Base-by-base conservation (phyloP, 2,113 vertebrate species). In the Coryphaenoides rupestris region DNA sequence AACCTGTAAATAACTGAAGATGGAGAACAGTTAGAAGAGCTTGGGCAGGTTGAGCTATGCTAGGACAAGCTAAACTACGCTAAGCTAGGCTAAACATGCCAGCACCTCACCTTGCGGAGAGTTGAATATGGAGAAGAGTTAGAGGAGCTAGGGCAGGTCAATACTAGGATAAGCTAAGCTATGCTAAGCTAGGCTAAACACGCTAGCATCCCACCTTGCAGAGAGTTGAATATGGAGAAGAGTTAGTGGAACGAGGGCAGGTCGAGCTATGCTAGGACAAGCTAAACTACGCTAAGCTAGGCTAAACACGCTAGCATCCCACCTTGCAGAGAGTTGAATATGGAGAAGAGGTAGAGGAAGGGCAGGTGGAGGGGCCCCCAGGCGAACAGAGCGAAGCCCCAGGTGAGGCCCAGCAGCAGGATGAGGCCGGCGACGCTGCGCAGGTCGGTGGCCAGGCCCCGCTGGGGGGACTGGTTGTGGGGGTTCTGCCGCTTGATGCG, bases 311-410 rank as follows among this genome's bases (percentile, higher is more conserved):
- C 49, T 12, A 21, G n/a, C 22, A 40, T n/a, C 85, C 87, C 74
- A 98, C 97, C 97, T 87, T 96, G 97, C 52, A 99, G 86, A 21
- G 93, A 92, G 86, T 99, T 98, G 77, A 95, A 96, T 74, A 98
- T 94, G 53, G 93, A 78, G 72, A 99, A 99, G 53, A 99, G 93
- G 83, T 96, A 99, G 70, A 91, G 91, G 70, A 98, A 97, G 1
- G 91, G 80, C 58, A 93, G 62, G 63, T 92, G 91, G 61, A 95
- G 91, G 1, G 92, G 90, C 1, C 91, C 94, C 93, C 93, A 96
- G 45, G 95, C 94, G 57, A 99, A 96, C 82, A 99, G 95, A 52
- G 94, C 94, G 47, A 98, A 93, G 4, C 95, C 94, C 97, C 97
- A 99, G 61, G 96, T 98, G 74, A 99, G 95, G 65, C 97, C 96